Evolutionary conservation across 2,888 invertebrate genomes (phyloP).

Genomic region (Aromia moschata): DNA sequence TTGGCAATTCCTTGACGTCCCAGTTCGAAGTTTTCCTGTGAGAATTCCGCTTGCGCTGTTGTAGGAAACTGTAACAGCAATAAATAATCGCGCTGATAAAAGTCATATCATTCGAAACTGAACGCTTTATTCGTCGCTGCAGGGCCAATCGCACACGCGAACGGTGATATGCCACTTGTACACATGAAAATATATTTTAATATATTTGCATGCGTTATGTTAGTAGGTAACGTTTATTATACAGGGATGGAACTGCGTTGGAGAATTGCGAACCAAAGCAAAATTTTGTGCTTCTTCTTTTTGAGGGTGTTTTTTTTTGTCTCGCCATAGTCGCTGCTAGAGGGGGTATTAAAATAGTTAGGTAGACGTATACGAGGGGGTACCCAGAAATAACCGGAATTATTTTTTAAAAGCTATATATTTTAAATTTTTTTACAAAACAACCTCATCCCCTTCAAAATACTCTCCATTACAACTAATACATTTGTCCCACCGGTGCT

Average conservation of each 20-base stretch:
- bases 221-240: neutral
- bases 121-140: slow-evolving; percentile 11
- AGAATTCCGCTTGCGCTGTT: slow-evolving; percentile 23
- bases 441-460: too few relatives aligned
- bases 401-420: too few relatives aligned
- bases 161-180: slow-evolving; percentile 19
- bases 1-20: slow-evolving; percentile 30
- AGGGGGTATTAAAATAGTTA: too few relatives aligned
- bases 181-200: slow-evolving; percentile 22
- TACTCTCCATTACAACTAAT: too few relatives aligned
- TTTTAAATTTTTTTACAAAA: too few relatives aligned
- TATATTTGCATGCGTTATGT: slow-evolving; percentile 22
- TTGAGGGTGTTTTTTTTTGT: too few relatives aligned
- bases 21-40: slow-evolving; percentile 30
- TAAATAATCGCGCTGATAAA: slow-evolving; percentile 22
- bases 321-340: too few relatives aligned
- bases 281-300: too few relatives aligned
- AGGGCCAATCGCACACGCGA: slow-evolving; percentile 20
- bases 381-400: too few relatives aligned
- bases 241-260: neutral
- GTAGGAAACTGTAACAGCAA: slow-evolving; percentile 21
- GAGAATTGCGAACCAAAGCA: too few relatives aligned
- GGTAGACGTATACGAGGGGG: too few relatives aligned
- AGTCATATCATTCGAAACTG: slow-evolving; percentile 18
- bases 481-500: too few relatives aligned